Conservation (phyloP, 1,140 invertebrate genomes). For the Conus betulinus region DNA sequence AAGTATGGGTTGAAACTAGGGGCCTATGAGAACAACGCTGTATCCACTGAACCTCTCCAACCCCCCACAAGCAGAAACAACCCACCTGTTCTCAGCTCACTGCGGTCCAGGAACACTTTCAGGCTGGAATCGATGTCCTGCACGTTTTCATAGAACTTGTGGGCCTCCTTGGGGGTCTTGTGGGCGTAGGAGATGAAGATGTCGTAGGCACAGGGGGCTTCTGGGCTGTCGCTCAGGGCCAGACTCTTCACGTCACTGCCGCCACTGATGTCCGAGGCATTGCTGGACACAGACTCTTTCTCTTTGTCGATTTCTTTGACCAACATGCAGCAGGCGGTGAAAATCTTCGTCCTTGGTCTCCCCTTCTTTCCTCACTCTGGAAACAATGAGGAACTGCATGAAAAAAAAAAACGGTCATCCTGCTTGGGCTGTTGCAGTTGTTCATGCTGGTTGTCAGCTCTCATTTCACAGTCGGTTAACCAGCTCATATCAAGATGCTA, state of each 20-base stretch:
- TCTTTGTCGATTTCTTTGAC: constrained; percentile 7
- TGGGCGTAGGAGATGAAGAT: constrained; percentile 73
- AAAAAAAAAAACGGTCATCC: not conserved
- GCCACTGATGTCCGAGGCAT: not conserved
- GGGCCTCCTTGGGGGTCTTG: constrained; percentile 56
- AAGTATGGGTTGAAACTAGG: too few relatives aligned
- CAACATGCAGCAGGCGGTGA: constrained; percentile 43
- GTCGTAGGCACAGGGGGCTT: constrained; percentile 56
- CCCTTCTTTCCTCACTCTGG: constrained; percentile 53
- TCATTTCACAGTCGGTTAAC: too few relatives aligned
- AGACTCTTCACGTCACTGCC: not conserved
- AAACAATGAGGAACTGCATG: not conserved
- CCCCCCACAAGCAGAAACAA: too few relatives aligned
- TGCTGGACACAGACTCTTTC: not conserved
- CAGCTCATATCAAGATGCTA: too few relatives aligned
- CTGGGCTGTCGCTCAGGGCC: not conserved
- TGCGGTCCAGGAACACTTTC: constrained; percentile 70
- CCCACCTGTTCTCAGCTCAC: constrained; percentile 68
- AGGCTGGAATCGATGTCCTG: constrained; percentile 53
- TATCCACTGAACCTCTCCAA: too few relatives aligned
- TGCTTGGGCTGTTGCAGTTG: too few relatives aligned
- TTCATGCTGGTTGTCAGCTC: too few relatives aligned
- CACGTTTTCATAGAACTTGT: constrained; percentile 54
- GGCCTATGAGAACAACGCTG: too few relatives aligned
- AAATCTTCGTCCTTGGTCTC: constrained; percentile 50